Percentiles rank a stretch among this genome's conserved stretches.
Conservation (phyloP, 53 echinoderm and acorn worm genomes). For the Temnopleurus reevesii region DNA sequence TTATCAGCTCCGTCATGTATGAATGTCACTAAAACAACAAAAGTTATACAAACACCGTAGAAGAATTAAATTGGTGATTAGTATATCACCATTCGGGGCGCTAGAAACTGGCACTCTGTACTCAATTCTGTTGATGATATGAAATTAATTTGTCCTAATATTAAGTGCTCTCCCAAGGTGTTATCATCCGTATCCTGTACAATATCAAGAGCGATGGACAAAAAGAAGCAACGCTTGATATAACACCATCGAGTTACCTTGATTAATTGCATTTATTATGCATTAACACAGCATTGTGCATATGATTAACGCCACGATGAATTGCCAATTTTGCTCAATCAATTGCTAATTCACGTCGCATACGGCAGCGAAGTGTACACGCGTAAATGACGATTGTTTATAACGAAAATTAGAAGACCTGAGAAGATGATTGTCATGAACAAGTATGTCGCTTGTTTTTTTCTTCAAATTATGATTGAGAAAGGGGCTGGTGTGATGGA, state of each 20-base stretch:
- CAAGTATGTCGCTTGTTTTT: neutral
- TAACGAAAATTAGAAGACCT: neutral
- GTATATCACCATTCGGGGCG: too few species aligned
- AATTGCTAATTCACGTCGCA: neutral
- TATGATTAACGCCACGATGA: neutral
- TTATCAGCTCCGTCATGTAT: too few species aligned
- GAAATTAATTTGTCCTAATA: neutral
- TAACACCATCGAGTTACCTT: neutral
- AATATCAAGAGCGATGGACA: neutral
- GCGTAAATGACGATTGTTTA: constrained; percentile 7
- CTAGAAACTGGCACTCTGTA: neutral
- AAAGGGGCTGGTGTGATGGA: neutral
- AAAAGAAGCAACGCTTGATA: neutral
- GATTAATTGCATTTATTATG: constrained; percentile 40
- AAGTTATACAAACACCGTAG: too few species aligned
- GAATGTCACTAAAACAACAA: too few species aligned
- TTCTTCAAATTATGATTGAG: constrained; percentile 11
- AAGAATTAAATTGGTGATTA: too few species aligned
- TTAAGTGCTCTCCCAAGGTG: neutral
- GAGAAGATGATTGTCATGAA: neutral
- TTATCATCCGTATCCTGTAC: neutral
- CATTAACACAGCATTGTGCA: constrained; percentile 13
- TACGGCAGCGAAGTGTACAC: neutral
- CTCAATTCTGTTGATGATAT: neutral
- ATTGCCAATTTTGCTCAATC: constrained; percentile 33